Evolutionary conservation across 2,797 vertebrate genomes (phyloP).

Genomic region (Eupleurogrammus muticus): DNA sequence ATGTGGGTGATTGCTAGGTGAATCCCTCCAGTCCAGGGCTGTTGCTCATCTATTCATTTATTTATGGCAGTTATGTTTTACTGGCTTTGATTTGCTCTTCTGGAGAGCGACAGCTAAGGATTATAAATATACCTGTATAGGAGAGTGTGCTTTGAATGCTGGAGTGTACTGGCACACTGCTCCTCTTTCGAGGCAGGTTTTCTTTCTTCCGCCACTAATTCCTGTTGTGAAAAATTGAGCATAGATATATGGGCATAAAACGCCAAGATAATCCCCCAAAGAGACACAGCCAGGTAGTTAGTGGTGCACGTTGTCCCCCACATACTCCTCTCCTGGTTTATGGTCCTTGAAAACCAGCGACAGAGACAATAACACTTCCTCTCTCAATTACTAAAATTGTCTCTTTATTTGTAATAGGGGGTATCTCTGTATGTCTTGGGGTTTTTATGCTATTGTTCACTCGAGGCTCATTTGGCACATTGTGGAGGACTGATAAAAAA

Average conservation of each 20-base stretch:
- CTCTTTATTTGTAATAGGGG: slow-evolving; percentile 79
- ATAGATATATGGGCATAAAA: slow-evolving; percentile 67
- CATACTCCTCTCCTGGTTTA: slow-evolving; percentile 69
- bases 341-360: slow-evolving; percentile 80
- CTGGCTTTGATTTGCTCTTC: slow-evolving; percentile 84
- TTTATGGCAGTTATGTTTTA: slow-evolving; percentile 86
- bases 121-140: slow-evolving; percentile 83
- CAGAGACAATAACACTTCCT: slow-evolving; percentile 75
- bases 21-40: slow-evolving; percentile 83
- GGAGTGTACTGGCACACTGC: slow-evolving; percentile 51
- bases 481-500: slow-evolving; percentile 80
- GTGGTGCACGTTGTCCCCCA: slow-evolving; percentile 61
- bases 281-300: slow-evolving; percentile 70
- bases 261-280: slow-evolving; percentile 66
- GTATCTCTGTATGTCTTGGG: slow-evolving; percentile 72
- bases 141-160: slow-evolving; percentile 72
- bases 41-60: slow-evolving; percentile 85
- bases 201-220: slow-evolving; percentile 57
- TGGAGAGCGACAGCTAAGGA: slow-evolving; percentile 79
- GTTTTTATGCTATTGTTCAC: slow-evolving; percentile 82
- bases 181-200: slow-evolving; percentile 46
- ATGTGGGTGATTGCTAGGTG: slow-evolving; percentile 86
- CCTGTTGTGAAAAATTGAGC: slow-evolving; percentile 59
- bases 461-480: slow-evolving; percentile 79
- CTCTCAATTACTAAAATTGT: slow-evolving; percentile 80